Conservation (phyloP, 2,888 invertebrate genomes). For the Brenthis daphne region DNA sequence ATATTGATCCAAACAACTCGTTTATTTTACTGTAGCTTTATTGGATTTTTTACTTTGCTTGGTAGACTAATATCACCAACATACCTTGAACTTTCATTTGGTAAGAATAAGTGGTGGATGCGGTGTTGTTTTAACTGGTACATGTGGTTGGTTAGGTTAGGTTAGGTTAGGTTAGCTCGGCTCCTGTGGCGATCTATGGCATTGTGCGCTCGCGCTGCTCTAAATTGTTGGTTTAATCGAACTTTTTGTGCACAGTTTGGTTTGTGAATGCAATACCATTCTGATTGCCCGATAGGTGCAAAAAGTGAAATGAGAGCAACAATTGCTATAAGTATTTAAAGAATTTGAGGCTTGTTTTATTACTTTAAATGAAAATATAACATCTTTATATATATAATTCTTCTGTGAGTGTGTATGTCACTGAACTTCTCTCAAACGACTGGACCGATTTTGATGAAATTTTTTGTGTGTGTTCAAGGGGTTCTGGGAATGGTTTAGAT, state of each 20-base stretch:
- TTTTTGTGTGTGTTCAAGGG: too few species aligned
- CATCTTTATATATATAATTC: too few species aligned
- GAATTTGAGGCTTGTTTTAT: slow-evolving; percentile 1
- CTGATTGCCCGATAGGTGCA: slow-evolving; percentile 50
- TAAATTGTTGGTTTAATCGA: slow-evolving; percentile 79
- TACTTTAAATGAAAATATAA: too few species aligned
- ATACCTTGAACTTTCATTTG: slow-evolving; percentile 40
- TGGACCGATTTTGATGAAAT: too few species aligned
- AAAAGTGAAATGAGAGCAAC: slow-evolving; percentile 52
- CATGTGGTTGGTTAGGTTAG: slow-evolving; percentile 25
- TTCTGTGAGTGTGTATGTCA: too few species aligned
- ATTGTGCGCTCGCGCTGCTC: slow-evolving; percentile 64
- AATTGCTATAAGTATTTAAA: slow-evolving; percentile 33
- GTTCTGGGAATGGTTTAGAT: too few species aligned
- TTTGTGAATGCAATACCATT: slow-evolving; percentile 57
- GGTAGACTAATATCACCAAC: slow-evolving; percentile 51
- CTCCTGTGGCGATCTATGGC: slow-evolving; percentile 76
- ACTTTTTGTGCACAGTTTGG: slow-evolving; percentile 68
- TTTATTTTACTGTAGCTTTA: slow-evolving; percentile 75
- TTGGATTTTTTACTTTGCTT: slow-evolving; percentile 67
- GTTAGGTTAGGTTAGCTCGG: too few species aligned
- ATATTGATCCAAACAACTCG: slow-evolving; percentile 80
- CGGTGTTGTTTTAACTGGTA: slow-evolving; percentile 36
- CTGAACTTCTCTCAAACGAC: too few species aligned
- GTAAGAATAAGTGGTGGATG: slow-evolving; percentile 14